phyloP scores from a whole-genome alignment of 1,140 invertebrate species.

The Aphelinus certus region DNA sequence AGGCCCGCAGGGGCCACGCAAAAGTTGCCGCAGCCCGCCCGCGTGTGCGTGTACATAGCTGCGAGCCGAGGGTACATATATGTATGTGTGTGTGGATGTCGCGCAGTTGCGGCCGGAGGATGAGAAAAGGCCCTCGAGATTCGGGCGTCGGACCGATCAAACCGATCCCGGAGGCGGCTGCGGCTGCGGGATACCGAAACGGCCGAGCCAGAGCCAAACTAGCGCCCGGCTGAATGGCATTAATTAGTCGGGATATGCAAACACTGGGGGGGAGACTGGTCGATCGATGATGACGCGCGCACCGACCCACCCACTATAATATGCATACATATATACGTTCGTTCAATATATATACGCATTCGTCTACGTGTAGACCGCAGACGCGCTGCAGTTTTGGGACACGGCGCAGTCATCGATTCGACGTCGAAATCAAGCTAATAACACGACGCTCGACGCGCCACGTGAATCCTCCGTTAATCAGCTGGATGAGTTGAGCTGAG shows the following conservation, averaged over 20 bases:
- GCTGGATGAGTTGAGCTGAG: too few species aligned
- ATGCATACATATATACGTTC: too few species aligned
- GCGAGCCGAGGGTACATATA: neutral
- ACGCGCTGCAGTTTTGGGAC: neutral
- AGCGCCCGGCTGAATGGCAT: slow-evolving; percentile 28
- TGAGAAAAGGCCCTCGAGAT: slow-evolving; percentile 28
- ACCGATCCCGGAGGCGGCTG: slow-evolving; percentile 25
- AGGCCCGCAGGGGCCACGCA: too few species aligned
- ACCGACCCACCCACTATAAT: too few species aligned
- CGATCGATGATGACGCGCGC: slow-evolving; percentile 32
- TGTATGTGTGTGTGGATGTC: slow-evolving; percentile 1
- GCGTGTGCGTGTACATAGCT: too few species aligned
- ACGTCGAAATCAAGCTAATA: slow-evolving; percentile 9
- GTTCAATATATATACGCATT: neutral
- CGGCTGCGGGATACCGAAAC: neutral
- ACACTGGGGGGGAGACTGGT: slow-evolving; percentile 20
- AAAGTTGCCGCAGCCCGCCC: too few species aligned
- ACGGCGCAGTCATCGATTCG: neutral
- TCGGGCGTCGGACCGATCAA: slow-evolving; percentile 23
- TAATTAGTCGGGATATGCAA: slow-evolving; percentile 46
- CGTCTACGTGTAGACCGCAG: neutral
- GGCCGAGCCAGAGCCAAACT: neutral
- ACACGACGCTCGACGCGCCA: neutral
- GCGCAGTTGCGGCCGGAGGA: neutral
- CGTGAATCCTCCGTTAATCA: neutral